Evolutionary conservation across 2,888 invertebrate genomes (phyloP).

Genomic region (Dynastes hyllus): DNA sequence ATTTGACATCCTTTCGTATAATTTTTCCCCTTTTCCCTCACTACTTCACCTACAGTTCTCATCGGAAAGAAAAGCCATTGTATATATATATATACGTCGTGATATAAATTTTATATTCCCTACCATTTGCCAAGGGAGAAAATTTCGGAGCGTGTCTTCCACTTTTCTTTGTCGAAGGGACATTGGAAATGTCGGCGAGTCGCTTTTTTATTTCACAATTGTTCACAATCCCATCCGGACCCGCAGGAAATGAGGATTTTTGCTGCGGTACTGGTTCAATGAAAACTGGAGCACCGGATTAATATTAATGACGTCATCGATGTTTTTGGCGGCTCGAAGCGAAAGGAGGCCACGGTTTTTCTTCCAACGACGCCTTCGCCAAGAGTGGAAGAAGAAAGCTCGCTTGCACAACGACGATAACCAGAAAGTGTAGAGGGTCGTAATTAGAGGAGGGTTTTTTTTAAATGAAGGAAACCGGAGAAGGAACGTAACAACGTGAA

Average conservation of each 20-base stretch:
- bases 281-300: conserved; percentile 18
- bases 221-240: conserved; percentile 19
- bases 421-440: not conserved
- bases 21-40: not conserved
- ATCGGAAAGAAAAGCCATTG: not conserved
- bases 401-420: not conserved
- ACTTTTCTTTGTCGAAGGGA: conserved; percentile 2
- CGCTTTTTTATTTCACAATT: conserved; percentile 15
- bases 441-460: not conserved
- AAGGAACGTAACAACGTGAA: not conserved
- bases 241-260: conserved; percentile 20
- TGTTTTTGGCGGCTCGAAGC: not conserved
- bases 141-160: not conserved
- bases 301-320: conserved; percentile 22
- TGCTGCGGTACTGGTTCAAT: not conserved
- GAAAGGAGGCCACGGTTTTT: not conserved
- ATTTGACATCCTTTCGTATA: not conserved
- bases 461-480: not conserved
- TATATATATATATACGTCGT: not conserved
- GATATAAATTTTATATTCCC: not conserved
- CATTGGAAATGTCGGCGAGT: not conserved
- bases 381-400: not conserved
- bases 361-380: not conserved
- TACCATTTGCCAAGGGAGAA: not conserved
- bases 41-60: not conserved